Evolutionary conservation across 1,140 invertebrate genomes (phyloP).

Genomic region (Penaeus vannamei): DNA sequence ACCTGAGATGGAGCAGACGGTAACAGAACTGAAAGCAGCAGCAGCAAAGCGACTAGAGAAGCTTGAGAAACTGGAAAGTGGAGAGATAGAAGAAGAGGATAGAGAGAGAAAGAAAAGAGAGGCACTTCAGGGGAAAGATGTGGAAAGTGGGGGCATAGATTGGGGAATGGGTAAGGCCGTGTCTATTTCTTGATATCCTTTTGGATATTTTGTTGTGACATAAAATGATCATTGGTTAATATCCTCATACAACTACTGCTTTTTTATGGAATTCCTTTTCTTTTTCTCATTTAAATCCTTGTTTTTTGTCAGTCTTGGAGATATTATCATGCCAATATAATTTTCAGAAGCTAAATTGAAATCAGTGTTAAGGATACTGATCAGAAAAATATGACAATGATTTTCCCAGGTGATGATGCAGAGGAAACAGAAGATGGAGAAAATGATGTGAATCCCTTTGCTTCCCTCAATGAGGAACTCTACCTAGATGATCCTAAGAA

Average conservation of each 20-base stretch:
- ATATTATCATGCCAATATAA: not conserved
- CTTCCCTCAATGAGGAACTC: slow-evolving; percentile 87
- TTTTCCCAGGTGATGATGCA: slow-evolving; percentile 85
- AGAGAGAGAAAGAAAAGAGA: slow-evolving; percentile 75
- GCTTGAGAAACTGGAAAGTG: slow-evolving; percentile 73
- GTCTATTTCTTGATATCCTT: not conserved
- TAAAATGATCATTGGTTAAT: not conserved
- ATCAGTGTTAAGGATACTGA: not conserved
- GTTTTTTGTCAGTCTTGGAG: not conserved
- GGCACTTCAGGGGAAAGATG: slow-evolving; percentile 69
- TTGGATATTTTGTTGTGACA: not conserved
- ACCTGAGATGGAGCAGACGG: slow-evolving; percentile 84
- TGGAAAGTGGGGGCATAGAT: slow-evolving; percentile 83
- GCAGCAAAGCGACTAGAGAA: slow-evolving; percentile 76
- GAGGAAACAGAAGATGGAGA: slow-evolving; percentile 81
- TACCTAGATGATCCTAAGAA: slow-evolving; percentile 97
- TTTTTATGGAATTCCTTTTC: not conserved
- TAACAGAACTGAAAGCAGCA: slow-evolving; percentile 84
- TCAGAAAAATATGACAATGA: not conserved
- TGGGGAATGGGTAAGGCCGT: slow-evolving; percentile 87
- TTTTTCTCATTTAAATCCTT: not conserved
- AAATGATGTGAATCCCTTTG: slow-evolving; percentile 84
- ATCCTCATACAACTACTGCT: not conserved
- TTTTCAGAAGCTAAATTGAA: not conserved
- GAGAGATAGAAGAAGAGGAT: slow-evolving; percentile 70